Evolutionary conservation across 2,113 vertebrate species (phyloP).

Genomic region (Urocolius indicus): DNA sequence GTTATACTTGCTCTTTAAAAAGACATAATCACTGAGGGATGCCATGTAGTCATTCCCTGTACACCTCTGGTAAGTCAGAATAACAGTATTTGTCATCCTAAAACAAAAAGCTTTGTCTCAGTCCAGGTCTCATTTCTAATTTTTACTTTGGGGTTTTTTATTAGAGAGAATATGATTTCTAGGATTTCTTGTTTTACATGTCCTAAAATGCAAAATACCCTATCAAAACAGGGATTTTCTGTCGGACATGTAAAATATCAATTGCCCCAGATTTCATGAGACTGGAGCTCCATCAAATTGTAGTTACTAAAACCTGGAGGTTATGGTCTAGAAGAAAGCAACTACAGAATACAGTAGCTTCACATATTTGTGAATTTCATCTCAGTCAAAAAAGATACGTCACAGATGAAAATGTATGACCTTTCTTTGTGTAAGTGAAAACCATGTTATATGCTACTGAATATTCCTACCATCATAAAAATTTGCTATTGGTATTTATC

Average conservation of each 20-base stretch:
- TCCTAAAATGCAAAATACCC: not conserved
- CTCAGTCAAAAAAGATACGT: not conserved
- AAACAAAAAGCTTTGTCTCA: not conserved
- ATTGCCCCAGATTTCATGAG: not conserved
- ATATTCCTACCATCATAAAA: conserved; percentile 15
- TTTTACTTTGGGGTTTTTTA: not conserved
- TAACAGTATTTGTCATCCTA: not conserved
- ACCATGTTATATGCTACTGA: conserved; percentile 4
- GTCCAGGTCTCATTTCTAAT: not conserved
- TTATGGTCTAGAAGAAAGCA: not conserved
- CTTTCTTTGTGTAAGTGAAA: conserved; percentile 42
- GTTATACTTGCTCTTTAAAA: not conserved
- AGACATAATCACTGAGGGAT: not conserved
- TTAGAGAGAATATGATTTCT: not conserved
- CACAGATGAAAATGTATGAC: conserved; percentile 55
- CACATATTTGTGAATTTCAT: not conserved
- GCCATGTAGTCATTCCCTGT: not conserved
- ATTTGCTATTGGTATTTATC: conserved; percentile 24
- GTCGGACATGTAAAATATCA: not conserved
- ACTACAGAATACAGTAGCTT: not conserved
- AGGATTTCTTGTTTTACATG: not conserved
- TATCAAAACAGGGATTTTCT: not conserved
- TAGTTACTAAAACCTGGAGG: not conserved
- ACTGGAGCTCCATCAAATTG: not conserved
- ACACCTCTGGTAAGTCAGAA: not conserved